These are phyloP conservation scores for Micoletzkya japonica DNA, from an alignment of 2,888 invertebrate species.

Conservation along the genomic window DNA sequence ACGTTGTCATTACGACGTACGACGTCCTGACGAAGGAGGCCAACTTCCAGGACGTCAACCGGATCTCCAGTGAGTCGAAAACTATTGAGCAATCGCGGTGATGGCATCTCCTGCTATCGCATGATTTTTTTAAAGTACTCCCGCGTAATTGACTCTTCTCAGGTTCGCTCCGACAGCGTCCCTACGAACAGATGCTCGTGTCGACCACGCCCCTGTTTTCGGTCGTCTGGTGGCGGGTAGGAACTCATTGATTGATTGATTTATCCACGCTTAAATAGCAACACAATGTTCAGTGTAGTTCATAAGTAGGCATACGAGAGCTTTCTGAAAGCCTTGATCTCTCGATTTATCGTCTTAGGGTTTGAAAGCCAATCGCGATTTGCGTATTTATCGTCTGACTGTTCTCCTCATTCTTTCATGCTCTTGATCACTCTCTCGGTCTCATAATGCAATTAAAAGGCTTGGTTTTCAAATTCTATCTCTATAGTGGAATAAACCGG, in stretches of 20 bases:
- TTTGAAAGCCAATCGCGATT: too few species aligned
- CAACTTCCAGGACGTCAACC: slow-evolving; percentile 69
- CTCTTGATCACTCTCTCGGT: too few species aligned
- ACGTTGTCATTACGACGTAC: slow-evolving; percentile 78
- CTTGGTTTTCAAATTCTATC: too few species aligned
- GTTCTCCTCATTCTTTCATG: too few species aligned
- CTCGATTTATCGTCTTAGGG: not conserved
- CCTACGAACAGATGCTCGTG: slow-evolving; percentile 66
- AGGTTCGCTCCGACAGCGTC: too few species aligned
- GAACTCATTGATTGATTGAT: slow-evolving; percentile 62
- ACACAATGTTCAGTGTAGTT: too few species aligned
- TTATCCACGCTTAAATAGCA: too few species aligned
- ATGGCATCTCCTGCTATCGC: not conserved
- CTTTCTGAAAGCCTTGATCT: not conserved
- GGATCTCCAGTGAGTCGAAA: slow-evolving; percentile 33
- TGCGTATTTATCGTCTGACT: too few species aligned
- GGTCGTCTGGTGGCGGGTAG: slow-evolving; percentile 78
- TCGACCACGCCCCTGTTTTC: slow-evolving; percentile 74
- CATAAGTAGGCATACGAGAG: too few species aligned
- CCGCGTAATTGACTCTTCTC: too few species aligned
- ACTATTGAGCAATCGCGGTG: not conserved
- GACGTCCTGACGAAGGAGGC: slow-evolving; percentile 73
- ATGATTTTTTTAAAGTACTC: not conserved
- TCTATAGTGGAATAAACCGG: too few species aligned
- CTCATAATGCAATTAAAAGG: too few species aligned